Evolutionary conservation across 1,140 invertebrate genomes (phyloP), one percentile per base, ranked within the genome.

Genomic region (Saccostrea cuccullata): DNA sequence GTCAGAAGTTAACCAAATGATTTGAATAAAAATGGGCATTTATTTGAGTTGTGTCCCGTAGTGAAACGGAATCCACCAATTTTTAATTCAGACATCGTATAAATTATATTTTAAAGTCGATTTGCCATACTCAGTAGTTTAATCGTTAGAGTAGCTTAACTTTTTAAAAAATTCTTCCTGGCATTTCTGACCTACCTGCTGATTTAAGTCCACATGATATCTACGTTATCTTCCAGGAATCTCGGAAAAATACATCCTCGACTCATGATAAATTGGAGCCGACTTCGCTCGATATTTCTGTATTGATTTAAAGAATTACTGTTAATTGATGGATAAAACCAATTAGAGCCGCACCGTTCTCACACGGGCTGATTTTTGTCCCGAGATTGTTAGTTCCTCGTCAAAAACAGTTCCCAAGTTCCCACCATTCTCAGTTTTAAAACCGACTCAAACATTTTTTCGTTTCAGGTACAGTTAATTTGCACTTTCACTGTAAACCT

Each of bases 261-360:
- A 17, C 60, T 67, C 70, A 77, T 77, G 26, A 26, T 77, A 77
- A 77, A 77, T 77, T 26, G 36, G 15, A 77, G 26, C 70, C 15
- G 26, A 26, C 70, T 11, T 77, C 70, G 70, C 26, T 26, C 70
- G 70, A 77, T 36, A 30, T 36, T 36, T 77, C 47, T 47, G 26
- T 77, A 77, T 77, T 77, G 70, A 77, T 77, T 77, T 23, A 15
- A 11, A 77, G 70, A 30, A 30, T 12, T 36, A 36, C 30, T 26
- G 26, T 36, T 77, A 77, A 77, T 77, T 77, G 70, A 30, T 77
- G 70, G 30, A 77, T 36, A 77, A 77, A 77, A 77, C 70, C 70
- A 77, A 77, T 77, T 77, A 77, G 70, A 30, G 70, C 70, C 13
- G 30, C 13, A 77, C 26, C 30, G 15, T 77, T 36, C 70, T 77